Percentiles rank a stretch among this genome's conserved stretches.
phyloP scores from a whole-genome alignment of 1,140 invertebrate genomes.

The Linepithema humile region DNA sequence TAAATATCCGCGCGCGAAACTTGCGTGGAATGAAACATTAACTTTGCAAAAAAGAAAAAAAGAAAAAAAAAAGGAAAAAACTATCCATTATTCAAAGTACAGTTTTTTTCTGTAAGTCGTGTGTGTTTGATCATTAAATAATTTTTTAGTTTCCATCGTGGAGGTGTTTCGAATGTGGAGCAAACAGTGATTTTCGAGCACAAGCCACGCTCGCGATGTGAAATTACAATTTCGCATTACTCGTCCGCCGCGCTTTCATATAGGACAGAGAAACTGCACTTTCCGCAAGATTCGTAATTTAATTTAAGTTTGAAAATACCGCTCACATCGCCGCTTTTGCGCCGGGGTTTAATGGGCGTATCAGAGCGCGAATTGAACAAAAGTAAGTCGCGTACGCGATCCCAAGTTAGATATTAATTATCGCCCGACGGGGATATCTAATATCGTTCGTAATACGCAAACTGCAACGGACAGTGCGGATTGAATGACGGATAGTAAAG shows the following conservation, averaged over 20 bases:
- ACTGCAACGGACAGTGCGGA: constrained; percentile 51
- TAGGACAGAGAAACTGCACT: constrained; percentile 5
- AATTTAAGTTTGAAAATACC: constrained; percentile 12
- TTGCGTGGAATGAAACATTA: constrained; percentile 25
- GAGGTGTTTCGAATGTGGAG: neutral
- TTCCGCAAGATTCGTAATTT: neutral
- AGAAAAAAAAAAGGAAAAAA: too few species aligned
- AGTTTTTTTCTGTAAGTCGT: constrained; percentile 11
- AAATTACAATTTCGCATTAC: constrained; percentile 15
- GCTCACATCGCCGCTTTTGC: neutral
- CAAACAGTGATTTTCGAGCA: neutral
- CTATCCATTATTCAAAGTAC: constrained; percentile 16
- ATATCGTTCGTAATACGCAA: constrained; percentile 48
- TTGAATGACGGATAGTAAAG: constrained; percentile 57
- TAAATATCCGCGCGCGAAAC: neutral
- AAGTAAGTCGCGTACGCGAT: constrained; percentile 20
- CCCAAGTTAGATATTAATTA: constrained; percentile 47
- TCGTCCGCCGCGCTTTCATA: neutral
- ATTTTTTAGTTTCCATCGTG: constrained; percentile 12
- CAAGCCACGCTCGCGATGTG: neutral
- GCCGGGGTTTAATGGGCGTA: neutral
- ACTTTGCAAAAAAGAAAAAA: constrained; percentile 27
- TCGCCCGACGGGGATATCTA: constrained; percentile 29
- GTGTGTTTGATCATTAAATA: constrained; percentile 13
- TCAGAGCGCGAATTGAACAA: constrained; percentile 26